phyloP scores from a whole-genome alignment of 2,888 invertebrate species.

The Thereva nobilitata region DNA sequence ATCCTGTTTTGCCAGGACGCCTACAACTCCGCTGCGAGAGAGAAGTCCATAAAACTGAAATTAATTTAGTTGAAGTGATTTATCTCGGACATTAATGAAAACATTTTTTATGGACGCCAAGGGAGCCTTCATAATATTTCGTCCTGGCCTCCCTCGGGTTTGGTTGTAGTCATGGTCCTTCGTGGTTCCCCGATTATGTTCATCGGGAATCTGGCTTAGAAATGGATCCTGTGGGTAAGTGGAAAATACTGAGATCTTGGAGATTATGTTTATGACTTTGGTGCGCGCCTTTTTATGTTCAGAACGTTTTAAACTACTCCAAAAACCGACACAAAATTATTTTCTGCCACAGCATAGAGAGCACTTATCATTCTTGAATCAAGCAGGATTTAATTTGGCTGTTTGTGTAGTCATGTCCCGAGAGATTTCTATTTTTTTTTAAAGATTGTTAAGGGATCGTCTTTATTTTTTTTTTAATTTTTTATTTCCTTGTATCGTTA shows the following conservation, averaged over 20 bases:
- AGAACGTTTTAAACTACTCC: not conserved
- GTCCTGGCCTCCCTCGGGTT: not conserved
- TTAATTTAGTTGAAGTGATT: slow-evolving; percentile 49
- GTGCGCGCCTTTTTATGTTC: slow-evolving; percentile 26
- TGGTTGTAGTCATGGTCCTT: not conserved
- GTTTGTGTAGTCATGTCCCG: not conserved
- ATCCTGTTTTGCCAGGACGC: slow-evolving; percentile 11
- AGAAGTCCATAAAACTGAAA: slow-evolving; percentile 46
- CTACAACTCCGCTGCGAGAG: slow-evolving; percentile 39
- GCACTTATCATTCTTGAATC: slow-evolving; percentile 27
- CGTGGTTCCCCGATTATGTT: not conserved
- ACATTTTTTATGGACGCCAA: slow-evolving; percentile 39
- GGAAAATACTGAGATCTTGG: slow-evolving; percentile 8
- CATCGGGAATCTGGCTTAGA: too few species aligned
- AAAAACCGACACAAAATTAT: slow-evolving; percentile 9
- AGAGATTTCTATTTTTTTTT: not conserved
- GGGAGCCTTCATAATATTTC: slow-evolving; percentile 35
- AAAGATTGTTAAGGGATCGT: slow-evolving; percentile 6
- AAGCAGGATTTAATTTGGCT: slow-evolving; percentile 15
- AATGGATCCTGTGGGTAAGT: not conserved
- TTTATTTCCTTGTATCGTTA: slow-evolving; percentile 41
- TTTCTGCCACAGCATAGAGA: not conserved
- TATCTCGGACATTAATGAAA: slow-evolving; percentile 46
- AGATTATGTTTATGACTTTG: slow-evolving; percentile 37
- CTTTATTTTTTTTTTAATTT: not conserved